Percentiles rank a stretch among this genome's conserved stretches.
Conservation (phyloP, 1,140 invertebrate genomes). For the Scaptomyza hsui region DNA sequence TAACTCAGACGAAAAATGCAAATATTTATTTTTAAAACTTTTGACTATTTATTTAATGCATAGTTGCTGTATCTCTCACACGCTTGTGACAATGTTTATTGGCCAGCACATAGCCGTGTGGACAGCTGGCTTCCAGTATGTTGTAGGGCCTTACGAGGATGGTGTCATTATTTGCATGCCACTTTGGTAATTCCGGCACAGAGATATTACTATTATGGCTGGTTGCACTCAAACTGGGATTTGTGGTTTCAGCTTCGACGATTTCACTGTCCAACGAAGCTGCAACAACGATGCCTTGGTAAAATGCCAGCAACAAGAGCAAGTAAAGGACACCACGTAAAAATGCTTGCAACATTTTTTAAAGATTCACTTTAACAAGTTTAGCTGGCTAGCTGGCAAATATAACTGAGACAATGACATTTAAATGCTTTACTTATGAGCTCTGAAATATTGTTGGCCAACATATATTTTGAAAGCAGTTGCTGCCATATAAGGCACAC, state of each 20-base stretch:
- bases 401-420: slow-evolving; percentile 42
- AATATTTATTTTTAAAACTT: no score
- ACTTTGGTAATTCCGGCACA: background rate
- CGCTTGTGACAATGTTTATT: slow-evolving; percentile 76
- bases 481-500: slow-evolving; percentile 47
- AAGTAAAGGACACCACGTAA: background rate
- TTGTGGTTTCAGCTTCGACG: slow-evolving; percentile 43
- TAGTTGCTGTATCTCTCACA: slow-evolving; percentile 33
- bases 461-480: slow-evolving; percentile 64
- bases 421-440: slow-evolving; percentile 26
- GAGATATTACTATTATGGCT: background rate
- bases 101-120: slow-evolving; percentile 64
- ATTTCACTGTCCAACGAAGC: slow-evolving; percentile 58
- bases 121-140: slow-evolving; percentile 69
- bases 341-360: slow-evolving; percentile 17
- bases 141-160: slow-evolving; percentile 69
- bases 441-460: no score
- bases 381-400: background rate
- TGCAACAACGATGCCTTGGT: background rate
- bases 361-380: background rate
- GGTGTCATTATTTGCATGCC: slow-evolving; percentile 33
- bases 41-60: slow-evolving; percentile 9
- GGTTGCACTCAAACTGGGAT: background rate
- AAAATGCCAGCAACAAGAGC: slow-evolving; percentile 14
- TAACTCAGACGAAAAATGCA: no score